Evolutionary conservation across 2,797 vertebrate species (phyloP).

Genomic region (Acridotheres tristis): DNA sequence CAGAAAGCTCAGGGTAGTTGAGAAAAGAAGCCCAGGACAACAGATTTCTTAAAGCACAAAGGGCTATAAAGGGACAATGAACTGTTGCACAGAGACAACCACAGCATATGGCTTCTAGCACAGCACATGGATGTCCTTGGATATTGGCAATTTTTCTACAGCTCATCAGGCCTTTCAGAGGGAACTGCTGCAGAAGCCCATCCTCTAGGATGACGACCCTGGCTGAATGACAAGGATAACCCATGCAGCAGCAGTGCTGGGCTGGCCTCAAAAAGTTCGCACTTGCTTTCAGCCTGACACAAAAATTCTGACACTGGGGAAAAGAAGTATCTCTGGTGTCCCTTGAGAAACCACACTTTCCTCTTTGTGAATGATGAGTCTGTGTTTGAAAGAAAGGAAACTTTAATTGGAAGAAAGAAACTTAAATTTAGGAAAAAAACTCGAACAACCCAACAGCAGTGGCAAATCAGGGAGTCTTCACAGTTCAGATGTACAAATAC

Average conservation of each 20-base stretch:
- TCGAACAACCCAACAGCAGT: background rate
- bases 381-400: background rate
- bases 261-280: background rate
- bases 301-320: background rate
- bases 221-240: background rate
- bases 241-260: background rate
- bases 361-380: accelerated
- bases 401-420: background rate
- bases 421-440: background rate
- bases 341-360: background rate
- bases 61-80: background rate
- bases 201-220: background rate
- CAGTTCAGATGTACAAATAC: background rate
- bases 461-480: background rate
- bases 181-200: background rate
- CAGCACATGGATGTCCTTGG: background rate
- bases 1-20: background rate
- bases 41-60: conserved; percentile 3
- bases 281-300: background rate
- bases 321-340: background rate
- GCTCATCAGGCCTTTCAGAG: background rate
- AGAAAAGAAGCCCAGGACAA: background rate
- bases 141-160: conserved; percentile 9
- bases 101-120: conserved; percentile 28
- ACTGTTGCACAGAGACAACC: background rate